These are phyloP conservation scores for Smutsia temminckii DNA, from an alignment of 2,797 vertebrate genomes.

Conservation along the genomic window DNA sequence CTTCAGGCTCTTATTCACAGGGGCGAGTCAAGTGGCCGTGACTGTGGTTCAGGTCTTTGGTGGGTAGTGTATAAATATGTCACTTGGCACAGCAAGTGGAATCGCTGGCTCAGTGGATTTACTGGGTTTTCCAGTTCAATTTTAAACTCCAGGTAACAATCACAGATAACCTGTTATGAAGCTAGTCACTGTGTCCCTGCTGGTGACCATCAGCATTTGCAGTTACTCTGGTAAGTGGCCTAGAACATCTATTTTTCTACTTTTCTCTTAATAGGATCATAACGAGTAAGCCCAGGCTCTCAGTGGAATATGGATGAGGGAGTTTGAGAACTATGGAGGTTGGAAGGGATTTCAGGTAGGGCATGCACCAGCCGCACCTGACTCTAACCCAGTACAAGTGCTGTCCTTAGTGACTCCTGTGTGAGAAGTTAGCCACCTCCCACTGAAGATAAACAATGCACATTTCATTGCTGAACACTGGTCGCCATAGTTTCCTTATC, in stretches of 20 bases:
- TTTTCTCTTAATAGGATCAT: neutral
- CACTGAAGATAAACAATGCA: neutral
- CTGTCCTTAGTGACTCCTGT: neutral
- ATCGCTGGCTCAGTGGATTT: neutral
- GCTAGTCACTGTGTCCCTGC: conserved; percentile 39
- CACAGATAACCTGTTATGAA: conserved; percentile 52
- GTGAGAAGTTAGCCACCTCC: neutral
- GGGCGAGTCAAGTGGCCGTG: neutral
- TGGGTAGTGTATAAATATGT: neutral
- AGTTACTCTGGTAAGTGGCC: conserved; percentile 71
- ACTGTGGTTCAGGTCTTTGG: neutral
- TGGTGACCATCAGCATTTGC: conserved; percentile 60
- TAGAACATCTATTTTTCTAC: neutral
- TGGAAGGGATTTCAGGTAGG: neutral
- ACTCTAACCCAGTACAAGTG: neutral
- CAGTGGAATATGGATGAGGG: neutral
- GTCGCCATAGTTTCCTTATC: neutral
- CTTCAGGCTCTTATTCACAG: neutral
- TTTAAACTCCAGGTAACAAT: neutral
- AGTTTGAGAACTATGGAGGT: neutral
- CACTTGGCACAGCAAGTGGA: neutral
- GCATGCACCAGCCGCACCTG: neutral
- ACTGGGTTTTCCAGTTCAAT: neutral
- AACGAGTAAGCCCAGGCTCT: neutral
- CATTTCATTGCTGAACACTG: neutral